Percentiles rank a stretch among this genome's conserved stretches.
Conservation (phyloP, 1,140 invertebrate genomes). For the Zaprionus taronus region DNA sequence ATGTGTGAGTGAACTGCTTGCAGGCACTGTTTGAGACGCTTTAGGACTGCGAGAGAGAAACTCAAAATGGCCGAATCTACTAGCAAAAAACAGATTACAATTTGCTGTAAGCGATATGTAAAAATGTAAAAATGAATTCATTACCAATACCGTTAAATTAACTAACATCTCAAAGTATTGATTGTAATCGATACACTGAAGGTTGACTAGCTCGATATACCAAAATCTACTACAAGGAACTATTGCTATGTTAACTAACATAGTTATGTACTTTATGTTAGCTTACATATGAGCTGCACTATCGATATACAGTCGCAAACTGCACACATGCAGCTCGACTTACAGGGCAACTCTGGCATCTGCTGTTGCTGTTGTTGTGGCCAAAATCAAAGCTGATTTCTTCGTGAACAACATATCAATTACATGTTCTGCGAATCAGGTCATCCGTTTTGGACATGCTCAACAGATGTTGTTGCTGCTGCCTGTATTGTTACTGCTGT, state of each 20-base stretch:
- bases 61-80: background rate
- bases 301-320: background rate
- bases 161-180: no score
- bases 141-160: background rate
- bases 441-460: constrained; percentile 77
- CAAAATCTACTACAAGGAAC: background rate
- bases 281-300: background rate
- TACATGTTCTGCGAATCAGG: constrained; percentile 72
- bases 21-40: background rate
- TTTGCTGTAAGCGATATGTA: background rate
- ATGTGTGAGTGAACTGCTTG: constrained; percentile 9
- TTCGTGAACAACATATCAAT: constrained; percentile 76
- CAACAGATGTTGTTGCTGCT: constrained; percentile 51
- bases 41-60: background rate
- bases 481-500: constrained; percentile 34
- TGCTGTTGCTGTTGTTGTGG: constrained; percentile 14
- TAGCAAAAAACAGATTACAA: background rate
- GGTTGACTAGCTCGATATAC: background rate
- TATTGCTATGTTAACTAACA: background rate
- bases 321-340: background rate
- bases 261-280: background rate
- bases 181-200: background rate
- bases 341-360: constrained; percentile 39
- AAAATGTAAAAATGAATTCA: background rate
- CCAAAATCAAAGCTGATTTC: constrained; percentile 48